A percentile compares a stretch with the other conserved stretches of the same genome.
phyloP scores from a whole-genome alignment of 2,888 invertebrate genomes.

The Cheilosia vulpina region DNA sequence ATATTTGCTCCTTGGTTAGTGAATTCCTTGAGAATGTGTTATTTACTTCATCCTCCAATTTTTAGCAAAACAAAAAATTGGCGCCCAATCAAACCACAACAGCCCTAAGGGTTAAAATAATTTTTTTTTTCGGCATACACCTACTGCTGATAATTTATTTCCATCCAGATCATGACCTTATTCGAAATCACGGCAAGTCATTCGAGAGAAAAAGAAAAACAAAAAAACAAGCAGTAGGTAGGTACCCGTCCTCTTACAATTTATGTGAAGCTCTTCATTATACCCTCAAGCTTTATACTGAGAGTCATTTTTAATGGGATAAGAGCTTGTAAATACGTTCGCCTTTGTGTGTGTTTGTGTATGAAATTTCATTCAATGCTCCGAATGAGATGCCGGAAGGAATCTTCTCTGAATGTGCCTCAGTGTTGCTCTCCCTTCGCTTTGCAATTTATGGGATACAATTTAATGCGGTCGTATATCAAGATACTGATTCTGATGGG shows the following conservation, averaged over 20 bases:
- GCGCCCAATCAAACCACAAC: conserved; percentile 41
- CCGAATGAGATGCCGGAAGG: conserved; percentile 62
- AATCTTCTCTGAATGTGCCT: conserved; percentile 52
- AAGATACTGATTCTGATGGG: conserved; percentile 67
- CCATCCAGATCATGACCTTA: conserved; percentile 47
- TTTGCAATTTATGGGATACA: conserved; percentile 66
- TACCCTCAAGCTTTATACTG: conserved; percentile 34
- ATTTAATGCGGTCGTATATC: conserved; percentile 69
- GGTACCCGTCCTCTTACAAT: conserved; percentile 33
- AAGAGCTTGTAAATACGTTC: conserved; percentile 48
- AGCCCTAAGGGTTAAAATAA: conserved; percentile 3
- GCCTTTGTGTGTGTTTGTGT: conserved; percentile 22
- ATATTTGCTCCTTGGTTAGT: no score
- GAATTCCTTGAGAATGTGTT: neutral
- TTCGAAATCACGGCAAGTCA: conserved; percentile 41
- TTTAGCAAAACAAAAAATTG: conserved; percentile 28
- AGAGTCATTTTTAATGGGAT: conserved; percentile 70
- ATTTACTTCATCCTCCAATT: neutral
- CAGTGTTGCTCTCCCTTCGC: conserved; percentile 1
- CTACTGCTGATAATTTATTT: conserved; percentile 44
- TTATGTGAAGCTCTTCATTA: conserved; percentile 65
- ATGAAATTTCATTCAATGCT: conserved; percentile 46
- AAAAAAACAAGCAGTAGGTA: neutral
- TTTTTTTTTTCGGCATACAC: neutral
- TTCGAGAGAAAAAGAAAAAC: neutral